Base-by-base conservation (phyloP, 1,140 invertebrate species). In the Gonatopus flavifemur region DNA sequence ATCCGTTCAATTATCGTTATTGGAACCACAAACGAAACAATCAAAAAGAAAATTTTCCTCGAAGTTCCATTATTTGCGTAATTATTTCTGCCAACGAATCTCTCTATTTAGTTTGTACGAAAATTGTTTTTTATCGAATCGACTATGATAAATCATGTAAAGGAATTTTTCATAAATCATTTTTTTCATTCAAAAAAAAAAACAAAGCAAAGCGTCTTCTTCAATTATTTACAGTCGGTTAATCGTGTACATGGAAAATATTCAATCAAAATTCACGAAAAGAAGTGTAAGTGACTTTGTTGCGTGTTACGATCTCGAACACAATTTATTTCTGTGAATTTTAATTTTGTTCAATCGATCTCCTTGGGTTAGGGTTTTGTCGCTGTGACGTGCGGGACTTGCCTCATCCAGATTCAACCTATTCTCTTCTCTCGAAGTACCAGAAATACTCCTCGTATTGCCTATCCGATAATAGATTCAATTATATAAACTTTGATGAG, bases 291-390 rank as follows among this genome's bases (percentile, higher is more conserved):
- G n/a, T n/a, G n/a, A n/a, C n/a, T 52, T 6, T 42, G 30, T 3
- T 16, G 16, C 9, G 35, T n/a, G 33, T 9, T 39, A 28, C 5
- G 16, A n/a, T 0, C 13, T 50, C 6, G 21, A 10, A 5, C 21
- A 28, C 16, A 16, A 8, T 16, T 45, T 55, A 25, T 28, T 15
- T 8, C 55, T 53, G 12, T 43, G 52, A 13, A 65, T 57, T 55
- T 73, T 74, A 3, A 72, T 70, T 19, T 72, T 57, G 28, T 72
- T 74, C 16, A 70, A 48, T 39, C 49, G 57, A 32, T 72, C 70
- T 1, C 70, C 69, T 49, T 74, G 70, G 5, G 72, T 70, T 16
- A 43, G n/a, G n/a, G n/a, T n/a, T n/a, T n/a, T n/a, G n/a, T n/a
- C n/a, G n/a, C n/a, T n/a, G n/a, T n/a, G n/a, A n/a, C n/a, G n/a